Evolutionary conservation across 2,888 invertebrate species (phyloP).

Genomic region (Agrotis ipsilon): DNA sequence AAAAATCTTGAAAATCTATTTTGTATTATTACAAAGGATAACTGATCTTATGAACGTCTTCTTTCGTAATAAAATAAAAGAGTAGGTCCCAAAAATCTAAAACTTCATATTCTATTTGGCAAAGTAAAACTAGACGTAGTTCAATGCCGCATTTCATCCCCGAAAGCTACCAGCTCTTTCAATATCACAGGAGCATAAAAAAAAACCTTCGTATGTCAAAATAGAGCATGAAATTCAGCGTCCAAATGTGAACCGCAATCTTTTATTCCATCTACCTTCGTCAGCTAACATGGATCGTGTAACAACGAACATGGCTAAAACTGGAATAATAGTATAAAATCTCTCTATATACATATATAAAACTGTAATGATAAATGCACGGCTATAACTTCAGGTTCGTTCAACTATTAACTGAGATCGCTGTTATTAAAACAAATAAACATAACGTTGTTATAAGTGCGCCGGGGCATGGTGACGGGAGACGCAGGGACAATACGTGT

Average conservation of each 20-base stretch:
- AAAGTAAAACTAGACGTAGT: neutral
- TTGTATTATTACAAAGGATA: neutral
- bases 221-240: conserved; percentile 15
- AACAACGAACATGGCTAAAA: conserved; percentile 40
- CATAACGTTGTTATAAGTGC: conserved; percentile 38
- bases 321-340: conserved; percentile 33
- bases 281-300: conserved; percentile 15
- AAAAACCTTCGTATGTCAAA: conserved; percentile 34
- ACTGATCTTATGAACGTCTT: too few species aligned
- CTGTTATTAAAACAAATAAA: conserved; percentile 62
- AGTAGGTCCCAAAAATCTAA: neutral
- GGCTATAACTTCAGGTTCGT: conserved; percentile 39
- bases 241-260: conserved; percentile 34
- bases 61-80: neutral
- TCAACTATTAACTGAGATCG: conserved; percentile 43
- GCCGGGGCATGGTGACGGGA: conserved; percentile 10
- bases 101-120: conserved; percentile 1
- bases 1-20: too few species aligned
- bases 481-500: conserved; percentile 13
- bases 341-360: conserved; percentile 28
- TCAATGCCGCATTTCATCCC: conserved; percentile 6
- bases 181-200: conserved; percentile 20
- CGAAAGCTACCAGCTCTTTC: conserved; percentile 3
- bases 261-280: conserved; percentile 31
- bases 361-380: conserved; percentile 27